phyloP scores from a whole-genome alignment of 30 jellyfish, hydroid and myxozoan genomes.

The Pelagia noctiluca region DNA sequence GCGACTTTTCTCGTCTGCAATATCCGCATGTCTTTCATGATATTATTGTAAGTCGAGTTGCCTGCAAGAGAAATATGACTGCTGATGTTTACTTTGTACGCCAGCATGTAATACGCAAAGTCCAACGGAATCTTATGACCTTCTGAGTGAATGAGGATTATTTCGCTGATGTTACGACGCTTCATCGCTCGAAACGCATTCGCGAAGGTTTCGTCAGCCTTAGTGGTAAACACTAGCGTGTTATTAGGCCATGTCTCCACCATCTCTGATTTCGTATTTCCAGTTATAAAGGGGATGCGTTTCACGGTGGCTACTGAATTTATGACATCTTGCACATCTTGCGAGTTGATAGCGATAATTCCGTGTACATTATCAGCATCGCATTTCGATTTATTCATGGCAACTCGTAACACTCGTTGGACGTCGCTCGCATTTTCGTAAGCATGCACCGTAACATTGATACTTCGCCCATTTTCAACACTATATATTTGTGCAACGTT shows the following conservation, averaged over 20 bases:
- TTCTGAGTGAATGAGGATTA: slow-evolving; percentile 45
- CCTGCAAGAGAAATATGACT: slow-evolving; percentile 28
- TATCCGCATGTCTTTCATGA: background rate
- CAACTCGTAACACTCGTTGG: background rate
- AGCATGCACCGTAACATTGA: background rate
- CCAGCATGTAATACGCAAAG: slow-evolving; percentile 37
- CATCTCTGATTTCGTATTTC: background rate
- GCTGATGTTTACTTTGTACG: slow-evolving; percentile 3
- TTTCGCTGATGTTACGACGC: slow-evolving; percentile 20
- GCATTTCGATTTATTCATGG: background rate
- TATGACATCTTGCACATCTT: slow-evolving; percentile 15
- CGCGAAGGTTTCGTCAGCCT: background rate
- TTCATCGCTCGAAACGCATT: background rate
- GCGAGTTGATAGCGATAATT: slow-evolving; percentile 42
- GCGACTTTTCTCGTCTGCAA: background rate
- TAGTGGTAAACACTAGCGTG: slow-evolving; percentile 20
- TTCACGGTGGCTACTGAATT: slow-evolving; percentile 15
- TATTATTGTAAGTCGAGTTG: background rate
- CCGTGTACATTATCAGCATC: slow-evolving; percentile 52
- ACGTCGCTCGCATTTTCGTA: slow-evolving; percentile 25
- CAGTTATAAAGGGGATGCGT: slow-evolving; percentile 49
- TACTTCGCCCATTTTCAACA: background rate
- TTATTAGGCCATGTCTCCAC: background rate
- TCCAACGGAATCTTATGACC: slow-evolving; percentile 42
- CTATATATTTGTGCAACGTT: background rate